Conservation (phyloP, 1,140 invertebrate species). For the Tetragonula clypearis region DNA sequence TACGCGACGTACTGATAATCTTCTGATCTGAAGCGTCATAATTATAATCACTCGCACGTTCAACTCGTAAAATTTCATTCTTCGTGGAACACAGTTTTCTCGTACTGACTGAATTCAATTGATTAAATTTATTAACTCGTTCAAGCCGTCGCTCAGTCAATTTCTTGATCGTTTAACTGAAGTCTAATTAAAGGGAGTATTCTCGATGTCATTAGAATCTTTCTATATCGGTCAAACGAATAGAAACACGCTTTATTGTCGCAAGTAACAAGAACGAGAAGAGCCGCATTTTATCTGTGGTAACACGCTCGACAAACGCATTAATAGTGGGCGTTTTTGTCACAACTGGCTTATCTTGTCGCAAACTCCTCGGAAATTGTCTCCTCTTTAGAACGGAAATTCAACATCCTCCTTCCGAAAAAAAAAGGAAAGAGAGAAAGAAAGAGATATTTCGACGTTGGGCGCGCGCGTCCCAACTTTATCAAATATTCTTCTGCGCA, state of each 20-base stretch:
- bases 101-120: too few species aligned
- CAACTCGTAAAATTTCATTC: background rate
- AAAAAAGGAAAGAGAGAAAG: background rate
- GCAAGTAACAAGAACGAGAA: too few species aligned
- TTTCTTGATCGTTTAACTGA: background rate
- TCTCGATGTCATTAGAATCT: background rate
- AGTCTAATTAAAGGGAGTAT: background rate
- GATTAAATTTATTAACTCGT: too few species aligned
- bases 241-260: background rate
- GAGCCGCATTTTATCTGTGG: background rate
- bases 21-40: too few species aligned
- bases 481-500: background rate
- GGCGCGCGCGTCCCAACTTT: background rate
- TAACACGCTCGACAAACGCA: background rate
- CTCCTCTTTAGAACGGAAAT: constrained; percentile 50
- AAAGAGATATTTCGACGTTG: background rate
- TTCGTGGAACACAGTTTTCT: too few species aligned
- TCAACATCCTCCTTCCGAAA: constrained; percentile 44
- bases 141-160: background rate
- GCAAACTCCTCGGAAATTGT: constrained; percentile 40
- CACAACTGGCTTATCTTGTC: constrained; percentile 51
- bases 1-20: too few species aligned
- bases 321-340: constrained; percentile 6
- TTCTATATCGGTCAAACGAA: background rate
- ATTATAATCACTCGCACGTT: background rate